A percentile compares a stretch with the other conserved stretches of the same genome.
Conservation (phyloP, 1,140 invertebrate species). For the Prorops nasuta region DNA sequence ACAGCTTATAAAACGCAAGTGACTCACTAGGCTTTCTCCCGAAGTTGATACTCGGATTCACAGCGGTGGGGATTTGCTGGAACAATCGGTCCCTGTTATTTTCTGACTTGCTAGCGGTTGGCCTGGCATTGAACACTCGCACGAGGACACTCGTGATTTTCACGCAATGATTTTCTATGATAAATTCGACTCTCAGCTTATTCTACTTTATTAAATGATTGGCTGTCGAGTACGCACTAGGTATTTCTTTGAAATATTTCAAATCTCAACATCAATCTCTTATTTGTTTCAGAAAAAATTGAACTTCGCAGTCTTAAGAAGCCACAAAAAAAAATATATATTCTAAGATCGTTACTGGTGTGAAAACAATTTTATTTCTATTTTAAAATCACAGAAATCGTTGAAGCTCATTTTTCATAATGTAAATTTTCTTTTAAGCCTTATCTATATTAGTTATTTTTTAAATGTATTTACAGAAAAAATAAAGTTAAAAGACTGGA, state of each 20-base stretch:
- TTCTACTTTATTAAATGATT: too few species aligned
- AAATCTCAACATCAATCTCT: constrained; percentile 2
- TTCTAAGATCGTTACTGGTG: too few species aligned
- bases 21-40: constrained; percentile 41
- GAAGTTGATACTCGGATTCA: constrained; percentile 15
- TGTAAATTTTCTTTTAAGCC: not conserved
- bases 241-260: constrained; percentile 2
- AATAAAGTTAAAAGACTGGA: constrained; percentile 62
- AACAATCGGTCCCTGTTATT: too few species aligned
- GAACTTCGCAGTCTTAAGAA: constrained; percentile 24
- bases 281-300: constrained; percentile 31
- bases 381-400: too few species aligned
- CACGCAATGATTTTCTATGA: too few species aligned
- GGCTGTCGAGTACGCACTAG: not conserved
- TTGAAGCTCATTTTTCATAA: constrained; percentile 1
- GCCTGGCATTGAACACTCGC: too few species aligned
- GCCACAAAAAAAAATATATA: not conserved
- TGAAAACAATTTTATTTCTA: not conserved
- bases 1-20: too few species aligned
- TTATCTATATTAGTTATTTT: not conserved
- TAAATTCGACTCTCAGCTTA: too few species aligned
- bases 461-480: not conserved
- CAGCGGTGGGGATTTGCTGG: constrained; percentile 8
- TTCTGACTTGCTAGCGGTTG: too few species aligned
- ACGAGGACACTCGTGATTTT: too few species aligned